Base-by-base conservation (phyloP, 2,888 invertebrate species). In the Cephalotes varians region DNA sequence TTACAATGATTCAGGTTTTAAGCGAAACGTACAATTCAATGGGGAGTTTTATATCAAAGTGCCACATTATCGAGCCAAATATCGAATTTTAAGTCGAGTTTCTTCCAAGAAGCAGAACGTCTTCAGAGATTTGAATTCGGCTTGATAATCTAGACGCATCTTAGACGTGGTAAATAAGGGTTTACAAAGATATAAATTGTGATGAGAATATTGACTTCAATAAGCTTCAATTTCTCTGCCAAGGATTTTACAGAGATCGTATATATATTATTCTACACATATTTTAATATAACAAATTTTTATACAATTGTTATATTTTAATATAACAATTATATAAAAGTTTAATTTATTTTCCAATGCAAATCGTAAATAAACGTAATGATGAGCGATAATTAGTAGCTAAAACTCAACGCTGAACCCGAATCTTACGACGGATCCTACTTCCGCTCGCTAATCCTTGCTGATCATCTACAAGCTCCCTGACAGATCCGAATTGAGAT, bases 401-500 rank as follows among this genome's bases (percentile, higher is more conserved):
- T 6, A 34, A 49, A n/a, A n/a, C n/a, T n/a, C n/a, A n/a, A n/a
- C n/a, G n/a, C n/a, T n/a, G n/a, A n/a, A 10, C 9, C 21, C 7
- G 44, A 44, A 28, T 34, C 2, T 37, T 21, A 51, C 28, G n/a
- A 71, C 4, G 2, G 1, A 25, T 28, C 18, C 28, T 49, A 49
- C 12, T 56, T 73, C 10, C 9, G 4, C 3, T 49, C 12, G 34
- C 2, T 25, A 5, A 25, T 64, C 40, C 44, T 44, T 15, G 15
- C 37, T 15, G 25, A 74, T 62, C 6, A 21, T 54, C 54, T 47
- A 34, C 12, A 25, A 62, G 15, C 12, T 15, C 5, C 9, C 4
- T 18, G 31, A 47, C 31, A 74, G 34, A 62, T 74, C 25, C 25
- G 18, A 25, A 49, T 74, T 3, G 12, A 34, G 47, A 62, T 64